Percentiles rank a stretch among this genome's conserved stretches.
Conservation (phyloP, 2,797 vertebrate species). For the Hipposideros larvatus region DNA sequence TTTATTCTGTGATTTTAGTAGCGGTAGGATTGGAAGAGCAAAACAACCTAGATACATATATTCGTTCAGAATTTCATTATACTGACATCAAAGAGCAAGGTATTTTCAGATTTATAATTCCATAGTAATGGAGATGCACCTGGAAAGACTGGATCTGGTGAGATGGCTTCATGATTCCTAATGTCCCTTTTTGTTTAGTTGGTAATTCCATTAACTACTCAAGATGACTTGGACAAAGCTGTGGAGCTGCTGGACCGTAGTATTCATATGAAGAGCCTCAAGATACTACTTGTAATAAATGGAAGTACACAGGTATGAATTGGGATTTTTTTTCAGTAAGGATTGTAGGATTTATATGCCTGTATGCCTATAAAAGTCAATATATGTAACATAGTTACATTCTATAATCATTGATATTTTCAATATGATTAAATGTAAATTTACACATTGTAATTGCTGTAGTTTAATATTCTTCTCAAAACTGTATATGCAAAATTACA, state of each 20-base stretch:
- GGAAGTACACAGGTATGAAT: conserved; percentile 92
- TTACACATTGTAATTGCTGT: conserved; percentile 28
- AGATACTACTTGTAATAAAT: conserved; percentile 96
- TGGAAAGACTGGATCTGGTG: not conserved
- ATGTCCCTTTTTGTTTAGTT: conserved; percentile 88
- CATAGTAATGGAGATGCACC: not conserved
- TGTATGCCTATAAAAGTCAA: conserved; percentile 21
- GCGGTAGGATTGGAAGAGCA: not conserved
- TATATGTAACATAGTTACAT: conserved; percentile 31
- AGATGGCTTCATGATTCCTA: conserved; percentile 21
- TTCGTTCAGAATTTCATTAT: conserved; percentile 30
- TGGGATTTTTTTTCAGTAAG: conserved; percentile 18
- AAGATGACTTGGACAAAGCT: conserved; percentile 98
- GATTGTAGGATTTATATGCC: not conserved
- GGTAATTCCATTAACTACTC: conserved; percentile 97
- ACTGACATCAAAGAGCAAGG: not conserved
- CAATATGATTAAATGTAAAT: conserved; percentile 53
- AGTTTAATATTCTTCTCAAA: conserved; percentile 52
- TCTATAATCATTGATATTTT: conserved; percentile 54
- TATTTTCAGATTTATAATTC: conserved; percentile 54
- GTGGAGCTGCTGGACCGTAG: conserved; percentile 98
- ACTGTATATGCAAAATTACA: conserved; percentile 32
- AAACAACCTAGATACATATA: not conserved
- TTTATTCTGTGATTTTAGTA: conserved; percentile 45
- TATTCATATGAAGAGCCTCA: conserved; percentile 98